Evolutionary conservation across 2,113 vertebrate genomes (phyloP), one percentile per base, ranked within the genome.

Genomic region (Pangasianodon gigas): DNA sequence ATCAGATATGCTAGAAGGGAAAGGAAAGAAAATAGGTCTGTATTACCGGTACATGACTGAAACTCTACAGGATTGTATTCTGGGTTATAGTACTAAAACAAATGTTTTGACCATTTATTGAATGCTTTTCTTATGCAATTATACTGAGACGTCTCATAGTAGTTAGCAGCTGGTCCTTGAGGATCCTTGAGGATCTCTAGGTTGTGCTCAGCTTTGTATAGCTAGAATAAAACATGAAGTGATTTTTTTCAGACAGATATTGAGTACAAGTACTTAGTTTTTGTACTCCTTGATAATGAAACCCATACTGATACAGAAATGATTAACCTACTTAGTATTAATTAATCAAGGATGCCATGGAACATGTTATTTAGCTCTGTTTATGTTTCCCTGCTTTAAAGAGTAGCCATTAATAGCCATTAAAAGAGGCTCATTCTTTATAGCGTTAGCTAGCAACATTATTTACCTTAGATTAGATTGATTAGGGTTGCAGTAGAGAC

Each of bases 1-100:
- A 65, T 90, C 58, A 80, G 46, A 87, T 62, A 86, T 41, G 58
- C 56, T 41, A 44, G 2, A 87, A 54, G 14, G 29, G 18, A 58
- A 54, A 82, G 51, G 16, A 32, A 37, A 83, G 32, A 6, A 62
- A 9, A 84, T 1, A 37, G 16, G 21, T 24, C 10, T 29, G 6
- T 29, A 29, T 79, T 79, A 79, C 11, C 0, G 10, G 11, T 26
- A 11, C 21, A 29, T 10, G 21, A 79, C 44, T 79, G n/a, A 71
- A 54, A 19, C 13, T 37, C 32, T 48, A 24, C 74, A 24, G 19
- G 74, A 77, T 46, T 48, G 74, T 13, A 48, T 77, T 48, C 32
- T 37, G 32, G 65, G 67, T 67, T n/a, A 65, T 58, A 58, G n/a
- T 32, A 69, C 6, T n/a, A 14, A n/a, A n/a, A n/a, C 65, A 69